Conservation (phyloP, 2,113 vertebrate species). For the Telmatochromis bifrenatus region DNA sequence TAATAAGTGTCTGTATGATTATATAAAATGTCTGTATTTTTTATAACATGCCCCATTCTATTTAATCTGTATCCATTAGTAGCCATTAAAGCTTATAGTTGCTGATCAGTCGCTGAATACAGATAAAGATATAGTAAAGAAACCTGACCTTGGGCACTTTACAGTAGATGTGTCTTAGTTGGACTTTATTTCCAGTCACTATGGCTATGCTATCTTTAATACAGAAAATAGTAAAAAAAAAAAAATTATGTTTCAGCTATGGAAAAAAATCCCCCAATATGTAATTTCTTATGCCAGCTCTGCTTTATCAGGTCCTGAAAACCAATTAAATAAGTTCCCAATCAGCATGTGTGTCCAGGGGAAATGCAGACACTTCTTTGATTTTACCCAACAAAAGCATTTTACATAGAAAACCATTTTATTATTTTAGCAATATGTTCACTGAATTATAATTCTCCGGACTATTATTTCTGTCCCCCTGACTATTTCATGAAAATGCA, state of each 20-base stretch:
- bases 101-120: not conserved
- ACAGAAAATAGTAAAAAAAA: not conserved
- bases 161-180: not conserved
- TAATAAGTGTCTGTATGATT: not conserved
- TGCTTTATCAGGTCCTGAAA: constrained; percentile 13
- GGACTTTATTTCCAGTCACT: not conserved
- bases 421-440: not conserved
- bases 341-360: not conserved
- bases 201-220: not conserved
- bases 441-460: not conserved
- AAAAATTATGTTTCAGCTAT: not conserved
- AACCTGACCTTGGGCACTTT: not conserved
- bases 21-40: not conserved
- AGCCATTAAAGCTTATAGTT: not conserved
- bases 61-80: not conserved
- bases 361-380: not conserved
- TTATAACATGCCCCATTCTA: not conserved
- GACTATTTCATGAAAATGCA: constrained; percentile 27
- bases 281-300: not conserved
- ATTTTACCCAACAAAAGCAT: constrained; percentile 8
- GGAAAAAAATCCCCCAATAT: not conserved
- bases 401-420: not conserved
- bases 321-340: constrained; percentile 22
- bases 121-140: not conserved
- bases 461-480: not conserved